Conservation (phyloP, 2,888 invertebrate species). For the Sinopyrophorus schimmeli region DNA sequence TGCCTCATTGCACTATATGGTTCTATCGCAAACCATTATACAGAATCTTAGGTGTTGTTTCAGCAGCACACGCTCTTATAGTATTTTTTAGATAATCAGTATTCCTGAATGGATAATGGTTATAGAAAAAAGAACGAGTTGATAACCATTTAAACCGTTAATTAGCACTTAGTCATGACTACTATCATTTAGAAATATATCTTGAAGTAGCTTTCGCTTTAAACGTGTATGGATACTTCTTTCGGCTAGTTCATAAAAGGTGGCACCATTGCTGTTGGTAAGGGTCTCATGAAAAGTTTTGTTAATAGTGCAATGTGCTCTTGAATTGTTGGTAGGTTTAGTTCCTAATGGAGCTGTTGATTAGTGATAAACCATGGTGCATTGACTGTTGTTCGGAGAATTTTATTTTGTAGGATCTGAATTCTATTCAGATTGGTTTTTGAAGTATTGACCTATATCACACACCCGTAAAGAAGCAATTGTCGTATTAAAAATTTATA, state of each 20-base stretch:
- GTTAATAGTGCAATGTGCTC: not conserved
- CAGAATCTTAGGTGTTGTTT: too few relatives aligned
- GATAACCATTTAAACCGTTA: too few relatives aligned
- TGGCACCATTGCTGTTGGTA: slow-evolving; percentile 1
- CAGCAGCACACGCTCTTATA: too few relatives aligned
- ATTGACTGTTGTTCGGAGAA: slow-evolving; percentile 2
- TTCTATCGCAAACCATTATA: too few relatives aligned
- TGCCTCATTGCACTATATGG: too few relatives aligned
- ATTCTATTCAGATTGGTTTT: slow-evolving; percentile 4
- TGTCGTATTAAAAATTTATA: not conserved
- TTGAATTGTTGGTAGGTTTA: slow-evolving; percentile 1
- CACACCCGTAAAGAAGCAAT: not conserved
- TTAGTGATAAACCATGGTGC: slow-evolving; percentile 3
- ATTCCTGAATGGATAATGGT: too few relatives aligned
- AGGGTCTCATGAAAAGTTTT: not conserved
- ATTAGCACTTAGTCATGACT: too few relatives aligned
- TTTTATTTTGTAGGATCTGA: slow-evolving; percentile 4
- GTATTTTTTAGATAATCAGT: too few relatives aligned
- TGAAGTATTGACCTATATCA: slow-evolving; percentile 2
- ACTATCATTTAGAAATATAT: too few relatives aligned
- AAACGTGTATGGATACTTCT: too few relatives aligned
- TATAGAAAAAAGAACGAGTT: too few relatives aligned
- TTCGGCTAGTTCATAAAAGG: not conserved
- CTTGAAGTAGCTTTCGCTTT: too few relatives aligned
- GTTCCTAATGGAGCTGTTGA: slow-evolving; percentile 1